Base-by-base conservation (phyloP, 2,797 vertebrate genomes). In the Selene dorsalis region DNA sequence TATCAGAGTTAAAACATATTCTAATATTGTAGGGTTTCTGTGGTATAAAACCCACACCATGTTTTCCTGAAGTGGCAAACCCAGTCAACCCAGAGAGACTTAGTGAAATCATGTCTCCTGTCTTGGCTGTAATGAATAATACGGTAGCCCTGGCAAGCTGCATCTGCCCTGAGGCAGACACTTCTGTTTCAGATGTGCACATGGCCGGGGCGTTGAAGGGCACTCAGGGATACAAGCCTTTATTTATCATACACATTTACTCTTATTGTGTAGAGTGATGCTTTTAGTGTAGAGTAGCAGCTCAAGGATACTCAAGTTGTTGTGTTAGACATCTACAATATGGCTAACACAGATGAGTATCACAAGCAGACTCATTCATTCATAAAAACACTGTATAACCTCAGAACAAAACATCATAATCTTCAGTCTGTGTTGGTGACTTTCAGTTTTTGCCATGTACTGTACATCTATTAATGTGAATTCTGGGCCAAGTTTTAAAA, bases 211-310 rank as follows among this genome's bases (percentile, higher is more conserved):
- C 48, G 58, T 8, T 35, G 48, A 68, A 66, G 45, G 52, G 30
- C 72, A 61, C 64, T 61, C 60, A 12, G 61, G 9, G 55, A 66
- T 57, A 35, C 17, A 1, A 35, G 41, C 24, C 47, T 56, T 56
- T 14, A 73, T 76, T 73, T 61, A 65, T 76, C 53, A 59, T 48
- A 22, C 30, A 62, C 26, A 47, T 66, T 16, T 67, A n/a, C 16
- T 66, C 55, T 17, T 26, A 66, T 10, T 17, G 58, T 55, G 61
- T 50, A 20, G 32, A 62, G 35, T 26, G 58, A 47, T n/a, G 66
- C 65, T 70, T 66, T 80, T 62, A 41, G 38, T 30, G 50, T 28
- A 32, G 26, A 69, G 7, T 39, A 50, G 39, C 18, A 4, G 8
- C 64, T 64, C 53, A 16, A 65, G 6, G 60, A 47, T 43, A 30